A percentile compares a stretch with the other conserved stretches of the same genome.
phyloP scores from a whole-genome alignment of 1,140 invertebrate genomes.

The Ectropis grisescens region DNA sequence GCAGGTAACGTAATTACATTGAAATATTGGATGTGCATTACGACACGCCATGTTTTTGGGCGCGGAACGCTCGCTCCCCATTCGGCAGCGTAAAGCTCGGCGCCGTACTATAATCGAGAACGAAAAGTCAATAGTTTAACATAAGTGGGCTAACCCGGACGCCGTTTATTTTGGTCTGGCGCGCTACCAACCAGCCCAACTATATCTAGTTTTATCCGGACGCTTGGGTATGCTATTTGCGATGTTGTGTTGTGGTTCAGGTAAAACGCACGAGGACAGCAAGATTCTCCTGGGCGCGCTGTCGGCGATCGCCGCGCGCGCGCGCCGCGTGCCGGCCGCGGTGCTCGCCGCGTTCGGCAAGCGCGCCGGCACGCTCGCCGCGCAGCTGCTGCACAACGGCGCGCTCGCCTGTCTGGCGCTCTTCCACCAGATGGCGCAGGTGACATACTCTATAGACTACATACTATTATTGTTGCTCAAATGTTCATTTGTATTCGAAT shows the following conservation, averaged over 20 bases:
- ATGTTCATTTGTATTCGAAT: too few relatives aligned
- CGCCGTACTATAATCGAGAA: not conserved
- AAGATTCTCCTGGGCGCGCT: conserved; percentile 26
- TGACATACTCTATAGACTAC: too few relatives aligned
- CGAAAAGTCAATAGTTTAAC: not conserved
- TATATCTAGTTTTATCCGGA: not conserved
- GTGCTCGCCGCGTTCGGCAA: conserved; percentile 89
- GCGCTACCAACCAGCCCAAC: too few relatives aligned
- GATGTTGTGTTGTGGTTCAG: conserved; percentile 7
- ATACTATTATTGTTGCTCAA: too few relatives aligned
- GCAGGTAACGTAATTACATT: too few relatives aligned
- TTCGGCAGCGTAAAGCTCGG: too few relatives aligned
- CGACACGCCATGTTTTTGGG: too few relatives aligned
- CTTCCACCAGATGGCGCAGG: conserved; percentile 81
- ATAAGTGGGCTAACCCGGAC: too few relatives aligned
- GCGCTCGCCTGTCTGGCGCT: conserved; percentile 76
- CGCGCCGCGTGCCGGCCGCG: conserved; percentile 76
- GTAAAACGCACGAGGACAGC: conserved; percentile 72
- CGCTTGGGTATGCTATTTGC: too few relatives aligned
- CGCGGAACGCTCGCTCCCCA: too few relatives aligned
- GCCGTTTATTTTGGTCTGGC: too few relatives aligned
- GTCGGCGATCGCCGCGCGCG: conserved; percentile 20
- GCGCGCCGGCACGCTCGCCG: conserved; percentile 77
- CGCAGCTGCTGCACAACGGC: conserved; percentile 81
- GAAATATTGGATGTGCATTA: too few relatives aligned